Base-by-base conservation (phyloP, 2,888 invertebrate genomes). In the Cyaniris semiargus region DNA sequence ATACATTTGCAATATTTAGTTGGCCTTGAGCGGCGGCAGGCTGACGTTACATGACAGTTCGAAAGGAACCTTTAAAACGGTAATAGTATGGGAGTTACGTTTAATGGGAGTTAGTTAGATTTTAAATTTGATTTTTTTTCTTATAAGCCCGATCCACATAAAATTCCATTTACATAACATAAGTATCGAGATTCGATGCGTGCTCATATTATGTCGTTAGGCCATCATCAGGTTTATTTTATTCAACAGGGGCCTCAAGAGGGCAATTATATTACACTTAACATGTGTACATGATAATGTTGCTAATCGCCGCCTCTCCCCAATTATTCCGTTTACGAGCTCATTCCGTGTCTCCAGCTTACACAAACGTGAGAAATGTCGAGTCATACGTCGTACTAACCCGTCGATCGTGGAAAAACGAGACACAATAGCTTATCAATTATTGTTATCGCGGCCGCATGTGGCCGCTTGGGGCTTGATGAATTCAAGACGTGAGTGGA, bases 231-330 rank as follows among this genome's bases (percentile, higher is more conserved):
- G 75, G 75, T 76, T 78, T 74, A 77, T 77, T 74, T 66, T 77
- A 77, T 77, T 44, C 77, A 77, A 34, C 21, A 72, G 34, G 31
- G 72, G 72, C 34, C 71, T 34, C 56, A 27, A 60, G 56, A 60
- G 58, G 58, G 72, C 77, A 75, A 80, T 83, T 80, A 84, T 81
- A 81, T 85, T 83, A 86, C 84, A 84, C 84, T 84, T 81, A 89
- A 88, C 89, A 85, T 86, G 85, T 84, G 86, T 86, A 87, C 89
- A 3, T 27, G 27, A 89, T 89, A 89, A 89, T 87, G 86, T 83
- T 80, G 80, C 81, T 80, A 82, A 83, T 85, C 83, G 84, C 86
- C 85, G 81, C 83, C 82, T 83, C 78, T 82, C 83, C 83, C 74
- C 48, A 27, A 74, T 74, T 74, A 74, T 27, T 23, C 48, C 74